Conservation (phyloP, 2,888 invertebrate species). For the Athripsodes cinereus region DNA sequence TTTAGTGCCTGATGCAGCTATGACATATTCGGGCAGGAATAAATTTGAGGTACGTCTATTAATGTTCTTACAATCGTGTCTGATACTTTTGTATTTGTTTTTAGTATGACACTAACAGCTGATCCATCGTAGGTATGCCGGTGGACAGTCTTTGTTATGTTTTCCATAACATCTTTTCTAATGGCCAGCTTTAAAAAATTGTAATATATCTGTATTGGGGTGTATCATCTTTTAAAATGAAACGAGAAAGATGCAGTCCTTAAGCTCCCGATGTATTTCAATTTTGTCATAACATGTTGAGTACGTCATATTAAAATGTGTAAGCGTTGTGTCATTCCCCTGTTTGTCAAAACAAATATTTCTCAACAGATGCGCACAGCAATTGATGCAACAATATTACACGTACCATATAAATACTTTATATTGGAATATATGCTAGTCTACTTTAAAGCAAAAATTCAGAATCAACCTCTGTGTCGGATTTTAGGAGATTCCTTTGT, state of each 20-base stretch:
- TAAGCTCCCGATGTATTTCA: no score
- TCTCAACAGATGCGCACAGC: background rate
- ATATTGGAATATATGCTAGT: no score
- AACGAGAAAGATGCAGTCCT: no score
- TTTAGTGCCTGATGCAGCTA: slow-evolving; percentile 37
- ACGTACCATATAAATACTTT: background rate
- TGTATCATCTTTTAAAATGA: no score
- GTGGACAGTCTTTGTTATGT: slow-evolving; percentile 16
- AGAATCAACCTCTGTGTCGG: no score
- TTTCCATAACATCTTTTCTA: slow-evolving; percentile 9
- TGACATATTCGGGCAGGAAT: slow-evolving; percentile 59
- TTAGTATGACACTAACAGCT: slow-evolving; percentile 55
- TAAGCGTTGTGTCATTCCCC: background rate
- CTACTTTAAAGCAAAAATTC: no score
- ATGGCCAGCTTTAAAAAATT: no score
- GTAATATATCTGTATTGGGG: no score
- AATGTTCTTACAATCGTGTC: background rate
- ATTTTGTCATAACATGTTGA: no score
- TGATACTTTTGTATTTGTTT: slow-evolving; percentile 34
- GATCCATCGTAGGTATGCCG: slow-evolving; percentile 39
- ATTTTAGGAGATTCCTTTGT: no score
- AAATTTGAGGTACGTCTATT: slow-evolving; percentile 54
- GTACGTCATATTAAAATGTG: background rate
- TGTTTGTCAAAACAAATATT: background rate
- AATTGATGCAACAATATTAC: background rate